These are phyloP conservation scores for Plecotus auritus DNA, from an alignment of 2,113 vertebrate genomes.

Conservation along the genomic window DNA sequence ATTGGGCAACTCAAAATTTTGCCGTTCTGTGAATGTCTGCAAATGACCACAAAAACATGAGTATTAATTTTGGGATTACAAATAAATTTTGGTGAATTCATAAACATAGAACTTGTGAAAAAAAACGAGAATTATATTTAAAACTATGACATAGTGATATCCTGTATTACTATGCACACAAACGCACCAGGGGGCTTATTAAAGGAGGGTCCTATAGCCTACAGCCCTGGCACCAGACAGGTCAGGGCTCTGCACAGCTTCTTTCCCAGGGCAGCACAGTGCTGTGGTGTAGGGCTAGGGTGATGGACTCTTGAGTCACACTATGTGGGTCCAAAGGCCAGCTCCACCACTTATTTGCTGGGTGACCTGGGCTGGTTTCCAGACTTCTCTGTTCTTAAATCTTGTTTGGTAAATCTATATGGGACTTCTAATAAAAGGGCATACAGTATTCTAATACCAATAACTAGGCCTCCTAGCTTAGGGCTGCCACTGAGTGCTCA, in stretches of 20 bases:
- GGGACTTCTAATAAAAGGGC: background rate
- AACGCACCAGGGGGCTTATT: background rate
- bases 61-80: background rate
- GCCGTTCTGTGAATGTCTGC: background rate
- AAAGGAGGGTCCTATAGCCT: background rate
- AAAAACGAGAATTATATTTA: background rate
- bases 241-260: no score
- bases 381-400: background rate
- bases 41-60: accelerated
- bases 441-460: background rate
- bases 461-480: no score
- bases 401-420: background rate
- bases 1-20: background rate
- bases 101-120: background rate
- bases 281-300: background rate
- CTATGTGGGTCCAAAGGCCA: background rate
- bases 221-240: background rate
- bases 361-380: background rate
- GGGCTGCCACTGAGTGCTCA: background rate
- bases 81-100: background rate
- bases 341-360: background rate
- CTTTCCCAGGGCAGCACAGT: background rate
- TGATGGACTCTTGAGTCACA: background rate
- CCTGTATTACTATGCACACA: background rate
- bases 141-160: background rate